Percentiles rank a stretch among this genome's conserved stretches.
These are phyloP conservation scores for Piaya cayana DNA, from an alignment of 2,113 vertebrate genomes.

Conservation along the genomic window DNA sequence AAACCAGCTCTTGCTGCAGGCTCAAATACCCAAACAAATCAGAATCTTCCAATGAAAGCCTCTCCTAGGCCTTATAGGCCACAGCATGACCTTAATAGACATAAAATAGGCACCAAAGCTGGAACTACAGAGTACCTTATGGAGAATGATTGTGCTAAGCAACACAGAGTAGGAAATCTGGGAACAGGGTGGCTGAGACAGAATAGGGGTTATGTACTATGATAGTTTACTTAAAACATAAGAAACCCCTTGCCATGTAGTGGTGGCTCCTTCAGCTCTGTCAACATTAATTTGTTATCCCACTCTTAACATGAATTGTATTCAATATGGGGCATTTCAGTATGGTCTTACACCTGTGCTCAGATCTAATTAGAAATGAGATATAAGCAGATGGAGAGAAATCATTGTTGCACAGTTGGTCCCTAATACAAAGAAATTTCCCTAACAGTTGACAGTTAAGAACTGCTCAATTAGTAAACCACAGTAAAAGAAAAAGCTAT, in stretches of 20 bases:
- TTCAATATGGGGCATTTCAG: constrained; percentile 34
- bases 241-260: not conserved
- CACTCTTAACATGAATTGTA: constrained; percentile 27
- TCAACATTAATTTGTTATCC: constrained; percentile 32
- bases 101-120: not conserved
- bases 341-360: constrained; percentile 33
- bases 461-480: constrained; percentile 21
- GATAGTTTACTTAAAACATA: constrained; percentile 16
- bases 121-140: not conserved
- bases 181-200: not conserved
- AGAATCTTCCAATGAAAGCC: not conserved
- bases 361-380: constrained; percentile 47
- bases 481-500: not conserved
- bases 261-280: constrained; percentile 19
- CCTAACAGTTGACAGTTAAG: constrained; percentile 37
- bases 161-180: not conserved
- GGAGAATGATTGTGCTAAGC: not conserved
- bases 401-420: constrained; percentile 13
- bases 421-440: constrained; percentile 44
- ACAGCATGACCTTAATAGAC: not conserved
- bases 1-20: not conserved
- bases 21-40: not conserved
- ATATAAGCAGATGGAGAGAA: constrained; percentile 49
- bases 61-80: not conserved
- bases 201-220: not conserved